Evolutionary conservation across 1,140 invertebrate genomes (phyloP), one percentile per base, ranked within the genome.

Genomic region (Babylonia areolata): DNA sequence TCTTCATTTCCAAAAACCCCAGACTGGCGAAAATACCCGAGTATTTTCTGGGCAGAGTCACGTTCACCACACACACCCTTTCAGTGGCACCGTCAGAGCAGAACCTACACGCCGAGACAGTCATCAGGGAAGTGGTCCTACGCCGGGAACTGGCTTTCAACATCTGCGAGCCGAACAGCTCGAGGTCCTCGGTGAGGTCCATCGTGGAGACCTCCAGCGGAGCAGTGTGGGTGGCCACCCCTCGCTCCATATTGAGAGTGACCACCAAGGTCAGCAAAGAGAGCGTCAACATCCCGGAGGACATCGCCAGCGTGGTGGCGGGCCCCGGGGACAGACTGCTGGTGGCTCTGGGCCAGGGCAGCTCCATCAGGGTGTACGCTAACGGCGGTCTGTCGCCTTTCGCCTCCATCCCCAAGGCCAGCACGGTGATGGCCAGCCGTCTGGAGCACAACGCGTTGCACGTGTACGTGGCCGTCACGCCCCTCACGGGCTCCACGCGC

Each of bases 111-210:
- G n/a, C 46, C 12, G 28, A 37, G 12, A 54, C 42, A 17, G 37
- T 71, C 33, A 83, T 87, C 46, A 11, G 71, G n/a, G 86, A 87
- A 20, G 42, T 87, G 17, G 1, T 3, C 1, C 37, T 83, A 2
- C 81, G n/a, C 23, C 64, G 86, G 46, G 86, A 87, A 51, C 20
- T 82, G 71, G 81, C 81, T 3, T 87, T 87, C 73, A 79, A 83
- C 75, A 87, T 87, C 58, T 79, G 71, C 64, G 86, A 87, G 51
- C 77, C 73, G 71, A 75, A 77, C 46, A 51, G 81, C 81, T 78
- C 46, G 35, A 82, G 58, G 20, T 82, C 86, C 23, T 79, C 81
- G 0, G 81, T 87, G 15, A 20, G 54, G n/a, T 75, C 81, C 37
- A 84, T 87, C 39, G 80, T 75, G 46, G 86, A 87, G 58, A 54